Evolutionary conservation across 2,888 invertebrate genomes (phyloP).

Genomic region (Phortica okadai): DNA sequence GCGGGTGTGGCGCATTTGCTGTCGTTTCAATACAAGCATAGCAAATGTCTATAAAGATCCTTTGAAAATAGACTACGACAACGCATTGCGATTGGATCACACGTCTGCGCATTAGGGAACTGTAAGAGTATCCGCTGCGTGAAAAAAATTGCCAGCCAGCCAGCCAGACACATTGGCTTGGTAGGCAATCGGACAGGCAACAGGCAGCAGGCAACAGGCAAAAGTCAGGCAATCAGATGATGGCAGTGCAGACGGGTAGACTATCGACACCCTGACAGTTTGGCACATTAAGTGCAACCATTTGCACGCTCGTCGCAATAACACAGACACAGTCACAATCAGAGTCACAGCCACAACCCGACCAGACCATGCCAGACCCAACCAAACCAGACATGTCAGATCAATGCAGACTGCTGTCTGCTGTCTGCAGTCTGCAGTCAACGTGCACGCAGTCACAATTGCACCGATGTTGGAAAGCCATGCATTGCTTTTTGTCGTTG

Average conservation of each 20-base stretch:
- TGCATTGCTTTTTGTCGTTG: slow-evolving; percentile 55
- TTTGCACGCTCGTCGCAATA: background rate
- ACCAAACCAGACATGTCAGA: slow-evolving; percentile 5
- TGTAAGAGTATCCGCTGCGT: background rate
- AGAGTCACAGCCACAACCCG: no score
- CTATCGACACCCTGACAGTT: background rate
- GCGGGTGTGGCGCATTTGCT: background rate
- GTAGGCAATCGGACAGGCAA: background rate
- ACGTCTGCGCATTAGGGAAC: background rate
- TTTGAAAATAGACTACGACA: background rate
- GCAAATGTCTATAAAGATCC: background rate
- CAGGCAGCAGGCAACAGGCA: background rate
- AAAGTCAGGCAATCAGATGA: background rate
- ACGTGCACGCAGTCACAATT: slow-evolving; percentile 44
- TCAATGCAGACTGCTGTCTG: slow-evolving; percentile 35
- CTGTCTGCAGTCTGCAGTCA: slow-evolving; percentile 36
- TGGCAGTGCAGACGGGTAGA: background rate
- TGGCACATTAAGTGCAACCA: background rate
- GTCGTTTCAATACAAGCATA: background rate
- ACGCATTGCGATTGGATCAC: background rate
- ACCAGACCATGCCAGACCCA: background rate
- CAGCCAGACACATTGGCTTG: background rate
- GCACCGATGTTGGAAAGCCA: background rate
- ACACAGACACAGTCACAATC: background rate
- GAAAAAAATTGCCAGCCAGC: background rate